Base-by-base conservation (phyloP, 30 jellyfish, hydroid and myxozoan genomes). In the Hydra vulgaris region DNA sequence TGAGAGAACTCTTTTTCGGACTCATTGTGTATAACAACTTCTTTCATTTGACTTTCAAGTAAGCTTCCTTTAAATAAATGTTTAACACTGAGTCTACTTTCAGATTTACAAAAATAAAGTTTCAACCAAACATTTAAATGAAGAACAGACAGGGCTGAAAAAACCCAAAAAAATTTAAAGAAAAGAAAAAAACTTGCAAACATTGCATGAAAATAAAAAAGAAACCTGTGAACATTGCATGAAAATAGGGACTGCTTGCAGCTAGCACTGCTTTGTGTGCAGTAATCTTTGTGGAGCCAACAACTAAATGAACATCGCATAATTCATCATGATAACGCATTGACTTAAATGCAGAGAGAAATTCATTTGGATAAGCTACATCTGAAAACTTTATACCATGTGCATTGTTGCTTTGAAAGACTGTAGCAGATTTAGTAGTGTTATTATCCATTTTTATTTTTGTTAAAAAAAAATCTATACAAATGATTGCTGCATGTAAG, bases 211-310 rank as follows among this genome's bases (percentile, higher is more conserved):
- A 40, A 40, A 5, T 40, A 40, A 40, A 40, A 69, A n/a, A 23
- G 7, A 80, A 72, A 92, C 98, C 95, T 80, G 98, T 87, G 73
- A 92, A 92, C 98, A 92, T 92, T 21, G 98, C 98, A 55, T 95
- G 77, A 71, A 92, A 92, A 74, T 92, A 92, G 0, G 98, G 95
- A 81, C 96, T 87, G 85, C 96, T 87, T 0, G 96, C 96, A 8
- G 98, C 94, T 87, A 92, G 76, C 0, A 92, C 84, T 0, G 84
- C 86, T 19, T 87, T 75, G 54, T 92, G 98, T 25, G 94, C 95
- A 22, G 54, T 70, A 75, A 86, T 76, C 23, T 87, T 56, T 4
- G 96, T 17, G 53, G 56, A 71, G 20, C 98, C 96, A 19, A 92
- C 84, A 69, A 81, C 70, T 20, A 92, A 19, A 7, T 75, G 78